Conservation (phyloP, 2,113 vertebrate genomes). For the Ceuthmochares aereus region DNA sequence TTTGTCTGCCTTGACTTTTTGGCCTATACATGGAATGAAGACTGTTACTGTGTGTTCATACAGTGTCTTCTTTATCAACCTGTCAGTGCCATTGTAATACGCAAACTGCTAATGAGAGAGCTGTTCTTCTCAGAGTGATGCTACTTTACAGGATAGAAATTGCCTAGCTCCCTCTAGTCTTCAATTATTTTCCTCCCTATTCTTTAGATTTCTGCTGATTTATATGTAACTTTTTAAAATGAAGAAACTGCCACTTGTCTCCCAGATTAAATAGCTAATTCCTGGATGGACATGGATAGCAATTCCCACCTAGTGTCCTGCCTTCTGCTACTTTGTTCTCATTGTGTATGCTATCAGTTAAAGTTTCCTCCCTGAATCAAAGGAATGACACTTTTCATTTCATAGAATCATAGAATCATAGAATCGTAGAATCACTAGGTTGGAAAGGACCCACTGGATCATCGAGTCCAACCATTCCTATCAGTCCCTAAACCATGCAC, state of each 20-base stretch:
- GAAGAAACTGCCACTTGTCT: background rate
- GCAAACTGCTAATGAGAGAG: background rate
- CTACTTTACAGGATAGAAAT: background rate
- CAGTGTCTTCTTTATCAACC: background rate
- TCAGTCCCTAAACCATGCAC: too few relatives aligned
- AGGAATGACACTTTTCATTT: background rate
- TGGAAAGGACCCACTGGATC: too few relatives aligned
- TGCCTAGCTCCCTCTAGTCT: background rate
- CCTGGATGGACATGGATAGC: background rate
- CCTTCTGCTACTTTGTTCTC: background rate
- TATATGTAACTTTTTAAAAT: background rate
- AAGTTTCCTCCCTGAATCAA: background rate
- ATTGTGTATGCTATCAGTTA: background rate
- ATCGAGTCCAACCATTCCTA: too few relatives aligned
- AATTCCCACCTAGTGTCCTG: background rate
- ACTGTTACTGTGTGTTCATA: background rate
- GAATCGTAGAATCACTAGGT: too few relatives aligned
- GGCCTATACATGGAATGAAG: background rate
- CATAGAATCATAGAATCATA: too few relatives aligned
- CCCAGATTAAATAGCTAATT: background rate
- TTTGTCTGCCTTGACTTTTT: background rate
- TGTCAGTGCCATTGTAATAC: background rate
- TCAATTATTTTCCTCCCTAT: background rate
- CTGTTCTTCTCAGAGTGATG: background rate
- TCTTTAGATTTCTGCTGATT: background rate